These are phyloP conservation scores for Neomorphus geoffroyi DNA, from an alignment of 2,797 vertebrate genomes.

Conservation along the genomic window DNA sequence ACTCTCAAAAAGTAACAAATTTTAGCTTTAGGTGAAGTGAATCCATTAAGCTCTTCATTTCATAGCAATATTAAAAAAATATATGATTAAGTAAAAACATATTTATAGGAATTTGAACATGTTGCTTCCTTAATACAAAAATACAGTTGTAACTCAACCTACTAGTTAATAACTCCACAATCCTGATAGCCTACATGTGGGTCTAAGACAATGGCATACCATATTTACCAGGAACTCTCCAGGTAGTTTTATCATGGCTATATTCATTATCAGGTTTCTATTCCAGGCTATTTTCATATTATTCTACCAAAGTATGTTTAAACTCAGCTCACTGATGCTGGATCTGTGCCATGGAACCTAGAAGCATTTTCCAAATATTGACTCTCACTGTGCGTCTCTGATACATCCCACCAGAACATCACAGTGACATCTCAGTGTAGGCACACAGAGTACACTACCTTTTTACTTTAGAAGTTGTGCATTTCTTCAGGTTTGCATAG, in stretches of 20 bases:
- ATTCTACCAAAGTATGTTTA: not conserved
- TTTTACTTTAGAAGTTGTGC: not conserved
- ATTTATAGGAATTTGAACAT: not conserved
- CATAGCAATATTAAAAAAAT: not conserved
- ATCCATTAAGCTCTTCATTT: slow-evolving; percentile 17
- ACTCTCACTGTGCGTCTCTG: not conserved
- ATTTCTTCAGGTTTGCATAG: not conserved
- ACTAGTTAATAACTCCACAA: not conserved
- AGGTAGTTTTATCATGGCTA: not conserved
- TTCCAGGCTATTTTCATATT: not conserved
- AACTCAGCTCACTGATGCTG: not conserved
- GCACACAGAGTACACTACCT: accelerated
- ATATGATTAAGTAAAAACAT: not conserved
- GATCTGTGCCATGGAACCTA: not conserved
- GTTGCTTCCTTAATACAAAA: not conserved
- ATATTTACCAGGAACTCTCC: not conserved
- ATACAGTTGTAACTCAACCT: not conserved
- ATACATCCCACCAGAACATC: accelerated
- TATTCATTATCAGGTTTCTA: not conserved
- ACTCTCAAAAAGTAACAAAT: not conserved
- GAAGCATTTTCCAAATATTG: not conserved
- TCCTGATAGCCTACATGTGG: not conserved
- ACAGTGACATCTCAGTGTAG: not conserved
- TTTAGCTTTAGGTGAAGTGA: slow-evolving; percentile 39
- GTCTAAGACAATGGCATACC: not conserved